Evolutionary conservation across 2,888 invertebrate genomes (phyloP).

Genomic region (Clostera curtula): DNA sequence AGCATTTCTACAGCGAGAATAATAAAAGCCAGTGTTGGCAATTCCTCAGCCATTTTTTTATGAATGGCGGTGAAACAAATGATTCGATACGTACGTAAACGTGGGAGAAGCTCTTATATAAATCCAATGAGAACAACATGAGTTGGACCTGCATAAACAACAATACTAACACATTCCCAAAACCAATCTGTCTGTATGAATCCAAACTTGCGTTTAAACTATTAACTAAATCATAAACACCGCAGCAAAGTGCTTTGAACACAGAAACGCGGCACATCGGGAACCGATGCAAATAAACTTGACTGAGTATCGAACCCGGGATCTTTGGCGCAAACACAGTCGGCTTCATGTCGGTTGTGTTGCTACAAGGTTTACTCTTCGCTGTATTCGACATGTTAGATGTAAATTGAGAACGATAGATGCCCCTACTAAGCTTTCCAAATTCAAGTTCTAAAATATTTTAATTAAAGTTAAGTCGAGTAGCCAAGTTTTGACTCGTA

Average conservation of each 20-base stretch:
- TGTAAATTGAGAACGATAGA: slow-evolving; percentile 26
- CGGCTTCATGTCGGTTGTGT: slow-evolving; percentile 17
- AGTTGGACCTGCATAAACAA: too few relatives aligned
- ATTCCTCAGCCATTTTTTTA: too few relatives aligned
- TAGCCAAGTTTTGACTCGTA: too few relatives aligned
- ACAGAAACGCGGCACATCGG: slow-evolving; percentile 19
- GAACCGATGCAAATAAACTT: slow-evolving; percentile 27
- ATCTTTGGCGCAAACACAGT: slow-evolving; percentile 25
- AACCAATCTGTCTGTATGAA: too few relatives aligned
- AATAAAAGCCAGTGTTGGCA: too few relatives aligned
- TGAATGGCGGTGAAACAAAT: too few relatives aligned
- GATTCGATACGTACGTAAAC: too few relatives aligned
- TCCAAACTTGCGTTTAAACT: slow-evolving; percentile 1
- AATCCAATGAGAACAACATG: too few relatives aligned
- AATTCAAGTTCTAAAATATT: slow-evolving; percentile 5
- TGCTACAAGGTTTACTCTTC: slow-evolving; percentile 17
- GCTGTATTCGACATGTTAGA: slow-evolving; percentile 22
- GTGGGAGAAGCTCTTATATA: too few relatives aligned
- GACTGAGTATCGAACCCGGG: slow-evolving; percentile 19
- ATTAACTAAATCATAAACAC: slow-evolving; percentile 10
- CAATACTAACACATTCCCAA: background rate
- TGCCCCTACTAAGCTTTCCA: slow-evolving; percentile 10
- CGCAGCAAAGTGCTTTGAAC: slow-evolving; percentile 17
- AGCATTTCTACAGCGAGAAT: too few relatives aligned
- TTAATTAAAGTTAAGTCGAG: slow-evolving; percentile 1